Conservation (phyloP, 2,113 vertebrate species). For the Paedocypris sp. region DNA sequence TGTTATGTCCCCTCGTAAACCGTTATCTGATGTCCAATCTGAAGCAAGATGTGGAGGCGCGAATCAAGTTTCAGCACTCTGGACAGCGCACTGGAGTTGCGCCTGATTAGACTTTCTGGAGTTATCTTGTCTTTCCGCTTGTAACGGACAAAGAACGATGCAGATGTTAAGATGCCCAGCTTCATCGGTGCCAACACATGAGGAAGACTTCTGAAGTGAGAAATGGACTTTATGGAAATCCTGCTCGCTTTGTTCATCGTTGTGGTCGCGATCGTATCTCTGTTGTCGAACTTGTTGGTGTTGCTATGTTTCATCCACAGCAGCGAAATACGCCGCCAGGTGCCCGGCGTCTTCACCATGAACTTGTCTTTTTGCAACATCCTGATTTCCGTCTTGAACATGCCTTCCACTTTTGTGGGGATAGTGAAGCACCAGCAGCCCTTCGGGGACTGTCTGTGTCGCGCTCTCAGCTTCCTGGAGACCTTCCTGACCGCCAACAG, state of each 20-base stretch:
- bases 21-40: conserved; percentile 6
- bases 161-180: conserved; percentile 12
- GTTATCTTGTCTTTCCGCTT: conserved; percentile 27
- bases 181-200: conserved; percentile 33
- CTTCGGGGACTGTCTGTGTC: conserved; percentile 63
- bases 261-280: conserved; percentile 66
- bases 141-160: conserved; percentile 40
- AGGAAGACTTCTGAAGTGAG: conserved; percentile 56
- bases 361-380: conserved; percentile 75
- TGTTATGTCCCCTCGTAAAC: neutral
- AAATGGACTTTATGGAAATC: conserved; percentile 70
- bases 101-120: conserved; percentile 23
- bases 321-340: conserved; percentile 71
- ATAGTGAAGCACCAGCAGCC: conserved; percentile 63
- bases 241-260: conserved; percentile 65
- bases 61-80: conserved; percentile 62
- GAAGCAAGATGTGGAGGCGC: conserved; percentile 10
- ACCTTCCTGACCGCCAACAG: conserved; percentile 71
- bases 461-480: conserved; percentile 69
- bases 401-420: conserved; percentile 68
- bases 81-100: conserved; percentile 62
- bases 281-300: conserved; percentile 71
- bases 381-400: conserved; percentile 68
- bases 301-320: conserved; percentile 74
- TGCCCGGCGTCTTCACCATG: conserved; percentile 69